A percentile compares a stretch with the other conserved stretches of the same genome.
Conservation (phyloP, 2,888 invertebrate genomes). For the Sinhomidia bicolor region DNA sequence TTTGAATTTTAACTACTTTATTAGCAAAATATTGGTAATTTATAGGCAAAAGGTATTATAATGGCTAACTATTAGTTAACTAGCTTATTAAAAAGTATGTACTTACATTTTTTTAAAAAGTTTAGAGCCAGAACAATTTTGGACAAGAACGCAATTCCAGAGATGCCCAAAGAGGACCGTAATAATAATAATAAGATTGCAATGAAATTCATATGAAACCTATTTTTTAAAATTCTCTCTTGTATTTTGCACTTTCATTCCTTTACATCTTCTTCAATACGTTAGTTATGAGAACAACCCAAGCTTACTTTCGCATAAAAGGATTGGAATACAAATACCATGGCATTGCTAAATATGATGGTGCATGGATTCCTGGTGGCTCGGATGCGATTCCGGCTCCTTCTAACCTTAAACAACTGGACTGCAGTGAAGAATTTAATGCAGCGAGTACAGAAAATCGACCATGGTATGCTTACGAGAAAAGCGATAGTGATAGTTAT, state of each 20-base stretch:
- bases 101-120: neutral
- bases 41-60: too few species aligned
- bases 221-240: too few species aligned
- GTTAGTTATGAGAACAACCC: neutral
- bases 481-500: neutral
- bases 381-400: slow-evolving; percentile 34
- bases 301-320: neutral
- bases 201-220: neutral
- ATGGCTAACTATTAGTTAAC: neutral
- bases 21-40: neutral
- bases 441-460: neutral
- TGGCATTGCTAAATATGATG: neutral
- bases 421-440: neutral
- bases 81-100: neutral
- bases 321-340: neutral
- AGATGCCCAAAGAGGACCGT: neutral
- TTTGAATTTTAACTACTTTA: neutral
- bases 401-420: neutral
- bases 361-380: neutral
- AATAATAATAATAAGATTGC: neutral
- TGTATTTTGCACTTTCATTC: neutral
- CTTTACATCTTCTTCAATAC: neutral
- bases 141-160: neutral
- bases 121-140: slow-evolving; percentile 1
- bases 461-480: neutral